Evolutionary conservation across 2,797 vertebrate species (phyloP).

Genomic region (Otolemur crassicaudatus): DNA sequence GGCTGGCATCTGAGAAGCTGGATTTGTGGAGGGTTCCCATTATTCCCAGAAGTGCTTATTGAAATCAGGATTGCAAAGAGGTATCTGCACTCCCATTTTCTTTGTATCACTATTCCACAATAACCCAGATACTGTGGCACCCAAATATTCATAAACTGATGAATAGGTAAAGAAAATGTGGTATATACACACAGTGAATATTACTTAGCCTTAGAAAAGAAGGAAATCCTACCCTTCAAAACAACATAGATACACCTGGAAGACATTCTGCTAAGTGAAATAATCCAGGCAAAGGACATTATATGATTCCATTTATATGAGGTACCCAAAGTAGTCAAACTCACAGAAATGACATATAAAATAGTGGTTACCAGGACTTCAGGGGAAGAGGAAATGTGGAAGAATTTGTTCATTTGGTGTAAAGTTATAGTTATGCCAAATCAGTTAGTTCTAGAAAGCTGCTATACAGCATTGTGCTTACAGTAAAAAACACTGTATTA

Average conservation of each 20-base stretch:
- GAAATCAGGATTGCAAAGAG: background rate
- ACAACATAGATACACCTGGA: background rate
- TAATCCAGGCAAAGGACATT: background rate
- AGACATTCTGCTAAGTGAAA: background rate
- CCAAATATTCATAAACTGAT: background rate
- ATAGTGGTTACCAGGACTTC: background rate
- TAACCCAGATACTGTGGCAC: background rate
- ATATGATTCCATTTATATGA: background rate
- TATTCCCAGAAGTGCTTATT: background rate
- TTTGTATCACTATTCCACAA: background rate
- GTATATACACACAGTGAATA: background rate
- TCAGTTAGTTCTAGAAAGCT: background rate
- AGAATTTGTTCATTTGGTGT: background rate
- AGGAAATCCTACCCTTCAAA: background rate
- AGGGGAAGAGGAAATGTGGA: background rate
- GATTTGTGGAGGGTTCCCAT: background rate
- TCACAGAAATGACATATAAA: background rate
- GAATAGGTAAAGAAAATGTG: background rate
- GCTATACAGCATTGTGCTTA: background rate
- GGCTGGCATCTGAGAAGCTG: background rate
- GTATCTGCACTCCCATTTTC: background rate
- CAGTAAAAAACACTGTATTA: background rate
- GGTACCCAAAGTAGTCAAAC: background rate
- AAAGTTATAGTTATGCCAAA: background rate
- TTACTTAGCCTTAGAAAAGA: background rate